Conservation (phyloP, 2,113 vertebrate species). For the Micronisus gabar region DNA sequence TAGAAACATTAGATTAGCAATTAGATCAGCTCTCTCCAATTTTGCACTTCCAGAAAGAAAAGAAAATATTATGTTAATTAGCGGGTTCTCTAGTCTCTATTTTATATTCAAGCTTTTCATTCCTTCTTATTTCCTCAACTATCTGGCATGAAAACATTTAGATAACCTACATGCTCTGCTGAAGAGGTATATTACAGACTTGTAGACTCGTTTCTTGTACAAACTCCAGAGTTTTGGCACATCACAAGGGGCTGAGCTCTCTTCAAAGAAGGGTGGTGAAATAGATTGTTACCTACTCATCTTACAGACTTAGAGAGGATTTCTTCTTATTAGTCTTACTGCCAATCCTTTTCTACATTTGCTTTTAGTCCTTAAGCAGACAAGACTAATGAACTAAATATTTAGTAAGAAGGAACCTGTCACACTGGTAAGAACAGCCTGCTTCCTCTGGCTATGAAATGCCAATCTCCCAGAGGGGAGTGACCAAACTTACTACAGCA, state of each 20-base stretch:
- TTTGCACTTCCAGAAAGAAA: slow-evolving; percentile 23
- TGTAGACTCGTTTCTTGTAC: neutral
- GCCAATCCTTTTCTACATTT: neutral
- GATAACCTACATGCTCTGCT: neutral
- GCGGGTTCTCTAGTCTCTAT: neutral
- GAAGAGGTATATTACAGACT: neutral
- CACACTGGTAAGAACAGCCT: neutral
- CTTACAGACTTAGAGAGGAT: neutral
- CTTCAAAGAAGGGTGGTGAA: neutral
- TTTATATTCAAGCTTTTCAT: slow-evolving; percentile 3
- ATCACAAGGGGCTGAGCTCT: neutral
- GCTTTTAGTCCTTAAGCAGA: neutral
- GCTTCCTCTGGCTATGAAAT: neutral
- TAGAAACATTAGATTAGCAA: slow-evolving; percentile 28
- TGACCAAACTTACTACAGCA: neutral
- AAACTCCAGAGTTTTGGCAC: neutral
- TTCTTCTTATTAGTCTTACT: neutral
- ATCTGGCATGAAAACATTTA: neutral
- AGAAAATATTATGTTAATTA: slow-evolving; percentile 25
- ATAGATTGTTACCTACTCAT: neutral
- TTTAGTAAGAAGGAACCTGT: neutral
- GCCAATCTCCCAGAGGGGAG: neutral
- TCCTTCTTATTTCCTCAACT: neutral
- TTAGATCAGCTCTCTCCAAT: slow-evolving; percentile 43
- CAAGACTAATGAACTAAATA: neutral